Evolutionary conservation across 2,797 vertebrate species (phyloP), one percentile per base, ranked within the genome.

Genomic region (Brotula barbata): DNA sequence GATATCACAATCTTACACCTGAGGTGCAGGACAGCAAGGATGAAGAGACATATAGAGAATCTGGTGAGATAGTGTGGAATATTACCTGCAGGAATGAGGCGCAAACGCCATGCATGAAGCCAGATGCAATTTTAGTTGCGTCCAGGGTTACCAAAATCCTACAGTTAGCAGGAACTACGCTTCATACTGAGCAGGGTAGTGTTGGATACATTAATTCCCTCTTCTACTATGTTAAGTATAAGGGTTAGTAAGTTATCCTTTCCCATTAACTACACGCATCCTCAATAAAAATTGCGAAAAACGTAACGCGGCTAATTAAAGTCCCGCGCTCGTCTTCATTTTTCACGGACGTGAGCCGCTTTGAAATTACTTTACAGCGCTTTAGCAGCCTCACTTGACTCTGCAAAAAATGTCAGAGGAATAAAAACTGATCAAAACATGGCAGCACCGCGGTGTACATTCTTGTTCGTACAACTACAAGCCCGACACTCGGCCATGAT

Each of bases 1-100:
- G 81, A 85, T 88, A 86, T 71, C 69, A 6, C 72, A 82, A 77
- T 81, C 64, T 66, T 1, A 14, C 25, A 75, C 81, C 75, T 80
- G 68, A 6, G 83, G 78, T 73, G 68, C 40, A 48, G 64, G 39
- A 41, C 75, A 57, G 52, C 41, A 59, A 37, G 65, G 53, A 28
- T 16, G 41, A 43, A 23, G 28, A 60, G 41, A 66, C 31, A 73
- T 31, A 23, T 47, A 16, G 43, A 58, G 50, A 66, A 45, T 19
- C 36, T 51, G 56, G n/a, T 0, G 34, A 78, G 79, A 77, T 46
- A 43, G 8, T 15, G 6, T 47, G 46, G 59, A 69, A 77, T 48
- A 60, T 65, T 60, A 62, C 75, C 69, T 40, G 55, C 28, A 58
- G 60, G 63, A 51, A 20, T 15, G 59, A 43, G 72, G 59, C 41